Base-by-base conservation (phyloP, 1,140 invertebrate genomes). In the Pogonus chalceus region DNA sequence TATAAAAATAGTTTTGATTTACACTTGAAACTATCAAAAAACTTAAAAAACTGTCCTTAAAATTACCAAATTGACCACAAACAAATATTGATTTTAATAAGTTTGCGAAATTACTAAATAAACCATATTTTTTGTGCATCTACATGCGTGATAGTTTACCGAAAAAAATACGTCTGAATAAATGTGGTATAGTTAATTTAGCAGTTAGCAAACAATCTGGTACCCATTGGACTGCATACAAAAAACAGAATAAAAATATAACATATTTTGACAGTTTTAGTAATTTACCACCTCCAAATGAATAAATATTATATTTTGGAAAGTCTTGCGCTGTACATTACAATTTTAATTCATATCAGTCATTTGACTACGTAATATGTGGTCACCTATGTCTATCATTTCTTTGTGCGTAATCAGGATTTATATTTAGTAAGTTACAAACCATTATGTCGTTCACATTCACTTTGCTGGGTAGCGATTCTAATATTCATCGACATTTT, bases 201-300 rank as follows among this genome's bases (percentile, higher is more conserved):
- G 58, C 60, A 58, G 23, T 47, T 51, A 39, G 39, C 20, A 26
- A 57, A 20, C 60, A 59, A 37, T 2, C 35, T 56, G 57, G 60
- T 16, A 59, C 62, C 31, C 61, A 65, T 62, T 65, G 62, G 63
- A 59, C 65, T 60, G 59, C 60, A 35, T 60, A 64, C 53, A 55
- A 49, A 35, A 64, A 65, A 59, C 14, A 53, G 21, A 46, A 57
- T 23, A 54, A 56, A 51, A 39, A 22, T 31, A 46, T 49, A 23
- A 16, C 24, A 21, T 60, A 60, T 51, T 60, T 60, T 59, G 59
- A 68, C 60, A 63, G 62, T 56, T 65, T 56, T 60, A 63, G 65
- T 22, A 56, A 67, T 53, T 65, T 10, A 57, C 57, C n/a, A 58
- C 65, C 65, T 22, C 63, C 65, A 23, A 24, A 31, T 26, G 62